Conservation (phyloP, 2,113 vertebrate genomes). For the Australoheros scitulus region DNA sequence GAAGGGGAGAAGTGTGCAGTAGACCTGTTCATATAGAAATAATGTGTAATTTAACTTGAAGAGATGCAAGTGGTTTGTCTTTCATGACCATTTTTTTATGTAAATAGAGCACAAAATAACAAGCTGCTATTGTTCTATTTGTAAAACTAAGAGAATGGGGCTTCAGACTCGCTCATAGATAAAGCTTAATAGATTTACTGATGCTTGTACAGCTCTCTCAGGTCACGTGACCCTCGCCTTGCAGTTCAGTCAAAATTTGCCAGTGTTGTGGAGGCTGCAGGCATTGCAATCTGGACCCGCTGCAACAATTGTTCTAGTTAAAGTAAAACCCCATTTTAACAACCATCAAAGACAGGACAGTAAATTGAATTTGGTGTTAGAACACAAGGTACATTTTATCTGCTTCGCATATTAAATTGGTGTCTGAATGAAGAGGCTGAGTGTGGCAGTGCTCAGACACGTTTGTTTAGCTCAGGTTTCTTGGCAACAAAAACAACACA, state of each 20-base stretch:
- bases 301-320: not conserved
- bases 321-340: not conserved
- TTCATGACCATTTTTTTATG: not conserved
- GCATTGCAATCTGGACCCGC: rapidly evolving
- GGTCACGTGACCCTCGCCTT: not conserved
- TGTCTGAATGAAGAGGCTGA: not conserved
- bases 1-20: not conserved
- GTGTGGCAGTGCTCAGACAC: not conserved
- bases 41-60: not conserved
- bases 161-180: not conserved
- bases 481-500: slow-evolving; percentile 74
- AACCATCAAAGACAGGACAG: not conserved
- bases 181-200: not conserved
- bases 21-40: not conserved
- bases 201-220: not conserved
- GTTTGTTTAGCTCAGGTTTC: slow-evolving; percentile 62
- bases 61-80: not conserved
- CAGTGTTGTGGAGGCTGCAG: not conserved
- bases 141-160: not conserved
- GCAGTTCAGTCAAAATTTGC: not conserved
- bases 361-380: not conserved
- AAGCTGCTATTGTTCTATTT: not conserved
- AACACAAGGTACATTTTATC: not conserved
- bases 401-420: not conserved
- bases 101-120: not conserved